These are phyloP conservation scores for Conger conger DNA, from an alignment of 2,113 vertebrate species.

Conservation along the genomic window DNA sequence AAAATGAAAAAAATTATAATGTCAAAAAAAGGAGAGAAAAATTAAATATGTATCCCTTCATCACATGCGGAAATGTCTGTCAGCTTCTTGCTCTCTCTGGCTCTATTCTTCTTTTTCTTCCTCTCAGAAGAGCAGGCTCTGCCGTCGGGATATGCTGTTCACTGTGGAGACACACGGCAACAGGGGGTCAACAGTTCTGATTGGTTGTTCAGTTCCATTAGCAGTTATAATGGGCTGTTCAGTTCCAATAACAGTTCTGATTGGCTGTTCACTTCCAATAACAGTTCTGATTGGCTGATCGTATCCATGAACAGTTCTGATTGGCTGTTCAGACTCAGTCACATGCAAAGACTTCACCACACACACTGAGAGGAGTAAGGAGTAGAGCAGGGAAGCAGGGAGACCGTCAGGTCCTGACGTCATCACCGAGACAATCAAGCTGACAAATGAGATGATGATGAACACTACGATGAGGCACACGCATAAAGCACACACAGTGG, in stretches of 20 bases:
- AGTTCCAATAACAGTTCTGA: too few relatives aligned
- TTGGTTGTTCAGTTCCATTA: neutral
- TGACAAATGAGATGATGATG: neutral
- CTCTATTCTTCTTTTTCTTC: neutral
- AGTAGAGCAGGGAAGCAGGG: neutral
- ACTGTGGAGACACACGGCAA: slow-evolving; percentile 44
- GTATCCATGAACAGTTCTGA: neutral
- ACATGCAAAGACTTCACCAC: neutral
- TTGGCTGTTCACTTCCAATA: too few relatives aligned
- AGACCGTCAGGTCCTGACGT: neutral
- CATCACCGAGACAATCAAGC: neutral
- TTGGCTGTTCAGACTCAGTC: neutral
- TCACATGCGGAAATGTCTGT: slow-evolving; percentile 35
- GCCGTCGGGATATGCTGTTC: slow-evolving; percentile 61
- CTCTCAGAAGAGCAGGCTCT: slow-evolving; percentile 65
- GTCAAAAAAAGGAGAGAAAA: slow-evolving; percentile 23
- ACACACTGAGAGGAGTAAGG: neutral
- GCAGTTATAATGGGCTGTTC: too few relatives aligned
- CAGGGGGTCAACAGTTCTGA: slow-evolving; percentile 25
- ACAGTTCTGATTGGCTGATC: too few relatives aligned
- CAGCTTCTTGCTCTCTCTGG: slow-evolving; percentile 18
- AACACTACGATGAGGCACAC: neutral
- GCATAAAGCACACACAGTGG: neutral
- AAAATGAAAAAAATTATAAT: slow-evolving; percentile 17
- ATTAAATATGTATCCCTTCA: slow-evolving; percentile 50